phyloP scores from a whole-genome alignment of 2,113 vertebrate genomes.

The Rhea pennata region DNA sequence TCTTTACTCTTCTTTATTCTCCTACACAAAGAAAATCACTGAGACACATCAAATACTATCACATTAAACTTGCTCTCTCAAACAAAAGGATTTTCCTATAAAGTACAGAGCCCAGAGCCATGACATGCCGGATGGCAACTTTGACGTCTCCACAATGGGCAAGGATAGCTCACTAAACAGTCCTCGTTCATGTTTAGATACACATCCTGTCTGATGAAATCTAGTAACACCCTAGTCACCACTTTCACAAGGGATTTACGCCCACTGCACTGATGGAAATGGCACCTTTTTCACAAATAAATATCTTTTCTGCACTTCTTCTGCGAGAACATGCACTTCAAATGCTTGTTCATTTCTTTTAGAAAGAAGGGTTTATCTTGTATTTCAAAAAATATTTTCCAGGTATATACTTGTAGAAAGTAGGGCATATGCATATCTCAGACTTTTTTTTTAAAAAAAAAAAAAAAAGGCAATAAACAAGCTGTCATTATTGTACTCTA shows the following conservation, averaged over 20 bases:
- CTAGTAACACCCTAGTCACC: not conserved
- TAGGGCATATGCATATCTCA: not conserved
- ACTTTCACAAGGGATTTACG: conserved; percentile 23
- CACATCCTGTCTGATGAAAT: conserved; percentile 19
- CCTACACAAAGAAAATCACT: conserved; percentile 59
- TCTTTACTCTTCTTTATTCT: conserved; percentile 11
- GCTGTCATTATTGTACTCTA: not conserved
- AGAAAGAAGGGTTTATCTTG: not conserved
- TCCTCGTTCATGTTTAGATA: not conserved
- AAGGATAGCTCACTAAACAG: not conserved
- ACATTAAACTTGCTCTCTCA: conserved; percentile 43
- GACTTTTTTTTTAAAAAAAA: not conserved
- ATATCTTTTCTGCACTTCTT: not conserved
- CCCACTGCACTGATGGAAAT: not conserved
- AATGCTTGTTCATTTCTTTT: not conserved
- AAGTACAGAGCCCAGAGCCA: conserved; percentile 6
- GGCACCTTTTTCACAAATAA: not conserved
- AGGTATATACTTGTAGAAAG: not conserved
- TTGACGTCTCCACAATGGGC: conserved; percentile 13
- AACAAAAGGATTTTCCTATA: conserved; percentile 19
- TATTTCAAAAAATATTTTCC: not conserved
- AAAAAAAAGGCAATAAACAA: not conserved
- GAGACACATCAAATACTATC: conserved; percentile 23
- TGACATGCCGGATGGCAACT: not conserved
- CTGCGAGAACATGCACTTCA: not conserved